phyloP scores from a whole-genome alignment of 2,888 invertebrate genomes.

The Sycophila texana region DNA sequence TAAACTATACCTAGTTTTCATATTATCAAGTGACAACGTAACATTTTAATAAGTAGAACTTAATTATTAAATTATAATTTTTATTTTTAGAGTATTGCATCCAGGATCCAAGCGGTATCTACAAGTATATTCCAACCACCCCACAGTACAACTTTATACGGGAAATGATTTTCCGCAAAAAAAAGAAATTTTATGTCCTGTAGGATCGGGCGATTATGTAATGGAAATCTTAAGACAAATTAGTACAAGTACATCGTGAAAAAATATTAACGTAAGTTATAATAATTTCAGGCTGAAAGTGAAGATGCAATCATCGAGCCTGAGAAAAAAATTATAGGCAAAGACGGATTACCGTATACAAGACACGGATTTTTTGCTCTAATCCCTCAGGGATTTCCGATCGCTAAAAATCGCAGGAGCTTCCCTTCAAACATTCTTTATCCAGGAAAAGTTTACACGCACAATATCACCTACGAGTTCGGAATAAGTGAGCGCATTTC shows the following conservation, averaged over 20 bases:
- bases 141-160: slow-evolving; percentile 80
- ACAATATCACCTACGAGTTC: slow-evolving; percentile 76
- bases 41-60: too few relatives aligned
- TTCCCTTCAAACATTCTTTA: slow-evolving; percentile 72
- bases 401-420: slow-evolving; percentile 75
- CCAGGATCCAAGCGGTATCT: slow-evolving; percentile 76
- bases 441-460: slow-evolving; percentile 75
- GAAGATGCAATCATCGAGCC: background rate
- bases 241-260: too few relatives aligned
- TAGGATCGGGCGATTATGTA: too few relatives aligned
- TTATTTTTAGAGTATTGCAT: slow-evolving; percentile 70
- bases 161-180: slow-evolving; percentile 75
- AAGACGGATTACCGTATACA: slow-evolving; percentile 76
- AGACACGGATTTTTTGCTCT: slow-evolving; percentile 78
- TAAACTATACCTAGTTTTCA: background rate
- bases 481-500: slow-evolving; percentile 54
- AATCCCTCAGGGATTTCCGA: slow-evolving; percentile 79
- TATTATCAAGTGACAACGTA: background rate
- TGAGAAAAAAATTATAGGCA: slow-evolving; percentile 64
- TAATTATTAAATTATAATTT: background rate
- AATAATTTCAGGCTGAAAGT: background rate
- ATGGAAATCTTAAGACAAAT: too few relatives aligned
- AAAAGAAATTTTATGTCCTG: too few relatives aligned
- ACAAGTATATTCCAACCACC: slow-evolving; percentile 78
- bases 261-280: too few relatives aligned